phyloP scores from a whole-genome alignment of 2,888 invertebrate genomes.

The Cepaea hortensis region DNA sequence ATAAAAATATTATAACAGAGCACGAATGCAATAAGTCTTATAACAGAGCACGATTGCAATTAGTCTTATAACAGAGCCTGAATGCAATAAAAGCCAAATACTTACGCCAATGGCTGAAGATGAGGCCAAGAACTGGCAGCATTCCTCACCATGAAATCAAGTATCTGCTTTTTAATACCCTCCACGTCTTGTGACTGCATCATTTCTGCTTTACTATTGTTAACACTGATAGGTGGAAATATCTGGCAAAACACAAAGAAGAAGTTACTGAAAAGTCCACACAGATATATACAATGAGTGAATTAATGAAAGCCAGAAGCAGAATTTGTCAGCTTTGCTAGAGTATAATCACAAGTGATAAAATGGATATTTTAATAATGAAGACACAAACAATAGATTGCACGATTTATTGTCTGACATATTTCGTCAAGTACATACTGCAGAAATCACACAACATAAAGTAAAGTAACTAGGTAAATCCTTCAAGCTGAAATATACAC shows the following conservation, averaged over 20 bases:
- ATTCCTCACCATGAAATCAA: conserved; percentile 56
- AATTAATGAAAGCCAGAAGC: neutral
- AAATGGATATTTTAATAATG: too few relatives aligned
- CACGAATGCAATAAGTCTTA: too few relatives aligned
- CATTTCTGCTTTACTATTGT: conserved; percentile 76
- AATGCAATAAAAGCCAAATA: neutral
- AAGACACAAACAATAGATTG: too few relatives aligned
- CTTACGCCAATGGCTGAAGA: conserved; percentile 62
- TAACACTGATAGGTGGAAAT: conserved; percentile 83
- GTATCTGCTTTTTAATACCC: conserved; percentile 47
- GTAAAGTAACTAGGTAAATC: too few relatives aligned
- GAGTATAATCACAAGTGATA: too few relatives aligned
- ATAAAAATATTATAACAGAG: too few relatives aligned
- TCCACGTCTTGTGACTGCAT: conserved; percentile 1
- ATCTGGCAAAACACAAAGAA: conserved; percentile 75
- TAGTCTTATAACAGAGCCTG: too few relatives aligned
- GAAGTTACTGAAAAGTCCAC: neutral
- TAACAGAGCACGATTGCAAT: too few relatives aligned
- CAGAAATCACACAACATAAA: too few relatives aligned
- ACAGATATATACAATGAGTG: neutral
- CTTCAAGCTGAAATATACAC: too few relatives aligned
- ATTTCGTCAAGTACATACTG: too few relatives aligned
- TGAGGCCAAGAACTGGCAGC: conserved; percentile 60
- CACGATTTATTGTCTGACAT: too few relatives aligned
- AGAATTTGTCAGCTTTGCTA: neutral